Percentiles rank a stretch among this genome's conserved stretches.
Evolutionary conservation across 2,888 invertebrate species (phyloP).

Genomic region (Siphlonurus alternatus): DNA sequence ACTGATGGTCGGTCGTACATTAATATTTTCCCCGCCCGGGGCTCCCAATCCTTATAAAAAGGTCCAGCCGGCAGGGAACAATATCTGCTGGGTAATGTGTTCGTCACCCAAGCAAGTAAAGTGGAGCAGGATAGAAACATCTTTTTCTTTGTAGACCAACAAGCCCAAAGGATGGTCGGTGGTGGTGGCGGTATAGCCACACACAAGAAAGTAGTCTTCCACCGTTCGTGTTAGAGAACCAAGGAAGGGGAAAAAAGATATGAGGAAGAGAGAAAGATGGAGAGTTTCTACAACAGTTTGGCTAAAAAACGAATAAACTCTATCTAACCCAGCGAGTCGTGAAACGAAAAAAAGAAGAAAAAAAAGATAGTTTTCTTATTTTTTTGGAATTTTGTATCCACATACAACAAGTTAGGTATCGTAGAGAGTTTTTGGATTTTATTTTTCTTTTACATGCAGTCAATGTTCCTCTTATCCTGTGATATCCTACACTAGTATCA

Average conservation of each 20-base stretch:
- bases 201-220: too few species aligned
- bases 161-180: too few species aligned
- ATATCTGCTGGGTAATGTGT: slow-evolving; percentile 1
- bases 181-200: too few species aligned
- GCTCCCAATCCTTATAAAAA: background rate
- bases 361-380: background rate
- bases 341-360: background rate
- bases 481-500: too few species aligned
- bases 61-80: background rate
- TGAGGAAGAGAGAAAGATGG: background rate
- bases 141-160: too few species aligned
- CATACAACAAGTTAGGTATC: too few species aligned
- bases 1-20: background rate
- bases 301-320: background rate
- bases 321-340: background rate
- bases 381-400: background rate
- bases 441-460: too few species aligned
- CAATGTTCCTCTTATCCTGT: too few species aligned
- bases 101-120: background rate
- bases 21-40: background rate
- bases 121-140: background rate
- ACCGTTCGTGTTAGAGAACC: background rate
- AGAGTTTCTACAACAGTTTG: background rate
- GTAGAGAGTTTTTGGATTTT: too few species aligned
- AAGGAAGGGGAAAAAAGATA: background rate